phyloP scores from a whole-genome alignment of 2,797 vertebrate species.

The Centropyge bicolor region DNA sequence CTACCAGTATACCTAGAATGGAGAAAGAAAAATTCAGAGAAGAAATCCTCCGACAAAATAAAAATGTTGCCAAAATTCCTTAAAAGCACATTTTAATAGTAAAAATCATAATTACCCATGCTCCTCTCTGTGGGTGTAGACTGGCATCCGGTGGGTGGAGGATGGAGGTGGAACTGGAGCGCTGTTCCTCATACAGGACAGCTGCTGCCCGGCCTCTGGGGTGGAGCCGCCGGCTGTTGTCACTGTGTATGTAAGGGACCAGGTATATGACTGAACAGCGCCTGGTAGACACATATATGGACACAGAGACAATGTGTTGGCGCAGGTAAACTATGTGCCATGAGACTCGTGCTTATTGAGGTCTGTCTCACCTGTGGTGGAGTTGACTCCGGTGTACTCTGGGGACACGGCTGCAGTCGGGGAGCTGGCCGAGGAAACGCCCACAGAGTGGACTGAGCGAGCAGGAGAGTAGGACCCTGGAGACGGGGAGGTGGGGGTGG shows the following conservation, averaged over 20 bases:
- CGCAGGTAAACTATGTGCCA: conserved; percentile 58
- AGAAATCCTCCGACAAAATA: neutral
- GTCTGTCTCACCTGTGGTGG: conserved; percentile 89
- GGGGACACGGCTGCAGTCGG: conserved; percentile 92
- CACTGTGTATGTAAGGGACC: conserved; percentile 99
- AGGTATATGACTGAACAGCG: conserved; percentile 99
- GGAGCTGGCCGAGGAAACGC: conserved; percentile 88
- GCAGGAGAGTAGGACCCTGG: conserved; percentile 93
- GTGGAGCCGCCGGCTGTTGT: conserved; percentile 94
- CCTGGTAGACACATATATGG: conserved; percentile 89
- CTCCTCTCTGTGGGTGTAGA: conserved; percentile 96
- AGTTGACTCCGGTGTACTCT: conserved; percentile 88
- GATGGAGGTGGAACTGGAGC: conserved; percentile 90
- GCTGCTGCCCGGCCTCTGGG: conserved; percentile 91
- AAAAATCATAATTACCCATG: conserved; percentile 88
- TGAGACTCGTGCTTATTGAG: conserved; percentile 38
- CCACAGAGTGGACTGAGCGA: conserved; percentile 91
- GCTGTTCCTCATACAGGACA: conserved; percentile 94
- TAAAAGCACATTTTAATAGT: neutral
- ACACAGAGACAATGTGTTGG: conserved; percentile 80
- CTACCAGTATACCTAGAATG: conserved; percentile 92
- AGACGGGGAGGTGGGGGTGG: conserved; percentile 89
- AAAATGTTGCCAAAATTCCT: neutral
- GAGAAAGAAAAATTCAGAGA: conserved; percentile 1
- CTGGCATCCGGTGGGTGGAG: conserved; percentile 93